Percentiles rank a stretch among this genome's conserved stretches.
These are phyloP conservation scores for Polydesmus complanatus DNA, from an alignment of 2,888 invertebrate genomes.

Conservation along the genomic window DNA sequence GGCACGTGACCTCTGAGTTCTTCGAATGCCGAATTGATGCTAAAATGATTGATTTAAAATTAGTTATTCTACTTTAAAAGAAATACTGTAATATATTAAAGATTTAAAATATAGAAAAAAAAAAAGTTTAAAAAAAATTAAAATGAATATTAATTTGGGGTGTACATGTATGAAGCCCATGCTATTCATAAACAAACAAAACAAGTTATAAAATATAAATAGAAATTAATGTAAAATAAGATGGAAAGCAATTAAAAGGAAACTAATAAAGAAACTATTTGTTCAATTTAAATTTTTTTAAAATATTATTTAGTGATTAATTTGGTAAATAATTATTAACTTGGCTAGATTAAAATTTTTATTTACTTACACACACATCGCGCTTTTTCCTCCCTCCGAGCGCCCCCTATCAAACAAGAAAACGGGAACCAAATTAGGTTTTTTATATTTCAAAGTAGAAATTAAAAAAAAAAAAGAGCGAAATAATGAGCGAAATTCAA, in stretches of 20 bases:
- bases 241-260: too few species aligned
- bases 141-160: background rate
- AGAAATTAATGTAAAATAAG: background rate
- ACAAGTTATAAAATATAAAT: background rate
- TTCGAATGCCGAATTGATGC: slow-evolving; percentile 98
- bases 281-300: too few species aligned
- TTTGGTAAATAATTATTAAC: too few species aligned
- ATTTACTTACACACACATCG: slow-evolving; percentile 17
- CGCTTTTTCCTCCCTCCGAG: slow-evolving; percentile 19
- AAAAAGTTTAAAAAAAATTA: background rate
- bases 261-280: too few species aligned
- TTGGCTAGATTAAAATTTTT: too few species aligned
- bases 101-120: background rate
- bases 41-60: slow-evolving; percentile 37
- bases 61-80: background rate
- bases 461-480: background rate
- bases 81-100: background rate
- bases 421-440: background rate
- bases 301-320: too few species aligned
- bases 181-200: background rate
- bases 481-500: background rate
- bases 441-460: background rate
- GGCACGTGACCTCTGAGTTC: slow-evolving; percentile 94
- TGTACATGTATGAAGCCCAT: slow-evolving; percentile 2
- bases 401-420: slow-evolving; percentile 15